Evolutionary conservation across 35 echinoderm and acorn worm genomes (phyloP).

Genomic region (Apostichopus californicus): DNA sequence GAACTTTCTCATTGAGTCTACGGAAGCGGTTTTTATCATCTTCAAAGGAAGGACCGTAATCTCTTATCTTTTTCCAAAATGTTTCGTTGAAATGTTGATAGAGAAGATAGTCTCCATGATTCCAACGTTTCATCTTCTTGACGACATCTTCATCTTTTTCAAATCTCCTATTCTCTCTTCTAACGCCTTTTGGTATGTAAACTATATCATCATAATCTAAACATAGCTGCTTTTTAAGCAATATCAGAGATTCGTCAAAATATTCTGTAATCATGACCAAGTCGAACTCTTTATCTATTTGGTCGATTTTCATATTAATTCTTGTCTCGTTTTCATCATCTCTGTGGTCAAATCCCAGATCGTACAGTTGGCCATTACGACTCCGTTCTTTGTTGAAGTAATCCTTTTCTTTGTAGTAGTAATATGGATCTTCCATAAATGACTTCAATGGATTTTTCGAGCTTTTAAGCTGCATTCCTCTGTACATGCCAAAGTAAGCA

Average conservation of each 20-base stretch:
- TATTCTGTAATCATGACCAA: slow-evolving; percentile 69
- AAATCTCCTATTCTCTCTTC: not conserved
- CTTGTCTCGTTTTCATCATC: slow-evolving; percentile 31
- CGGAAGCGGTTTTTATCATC: slow-evolving; percentile 41
- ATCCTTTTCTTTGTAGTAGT: not conserved
- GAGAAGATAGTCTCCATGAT: slow-evolving; percentile 58
- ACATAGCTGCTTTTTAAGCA: slow-evolving; percentile 51
- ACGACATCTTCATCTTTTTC: not conserved
- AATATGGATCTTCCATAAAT: slow-evolving; percentile 67
- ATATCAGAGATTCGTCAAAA: slow-evolving; percentile 74
- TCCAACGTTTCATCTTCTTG: slow-evolving; percentile 52
- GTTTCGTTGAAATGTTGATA: slow-evolving; percentile 80
- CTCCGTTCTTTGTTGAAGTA: slow-evolving; percentile 28
- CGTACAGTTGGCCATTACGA: slow-evolving; percentile 28
- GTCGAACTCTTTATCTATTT: slow-evolving; percentile 67
- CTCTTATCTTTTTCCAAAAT: slow-evolving; percentile 66
- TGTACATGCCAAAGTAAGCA: slow-evolving; percentile 61
- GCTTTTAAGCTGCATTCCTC: slow-evolving; percentile 32
- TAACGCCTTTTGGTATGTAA: slow-evolving; percentile 56
- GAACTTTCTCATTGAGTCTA: not conserved
- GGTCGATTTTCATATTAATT: slow-evolving; percentile 43
- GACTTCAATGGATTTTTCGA: slow-evolving; percentile 52
- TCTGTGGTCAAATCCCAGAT: slow-evolving; percentile 52
- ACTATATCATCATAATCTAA: slow-evolving; percentile 68
- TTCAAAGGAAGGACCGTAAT: slow-evolving; percentile 66